Evolutionary conservation across 2,888 invertebrate genomes (phyloP), one percentile per base, ranked within the genome.

Genomic region (Limnephilus lunatus): DNA sequence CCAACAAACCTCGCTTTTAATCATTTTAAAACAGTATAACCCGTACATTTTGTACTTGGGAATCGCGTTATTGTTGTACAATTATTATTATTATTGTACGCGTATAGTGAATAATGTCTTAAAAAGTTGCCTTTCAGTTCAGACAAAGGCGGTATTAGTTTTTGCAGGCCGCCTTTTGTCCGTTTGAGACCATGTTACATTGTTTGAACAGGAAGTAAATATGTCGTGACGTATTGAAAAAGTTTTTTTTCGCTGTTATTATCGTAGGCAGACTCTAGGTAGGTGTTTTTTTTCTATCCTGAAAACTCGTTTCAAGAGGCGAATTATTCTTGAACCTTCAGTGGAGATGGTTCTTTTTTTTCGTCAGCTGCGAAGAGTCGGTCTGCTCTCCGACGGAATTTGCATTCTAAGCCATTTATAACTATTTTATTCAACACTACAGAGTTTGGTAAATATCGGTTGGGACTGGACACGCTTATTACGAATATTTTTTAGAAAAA

Each of bases 131-230:
- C 82, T 82, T 82, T 82, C 82, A 32, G 14, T 82, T 82, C 15
- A 82, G 82, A 82, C 82, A 82, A 82, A 82, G 82, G 82, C 82
- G 68, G 25, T 68, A 68, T 68, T 68, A 68, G 68, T 68, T 68
- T 68, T 68, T 68, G 68, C 68, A 9, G 68, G 68, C 68, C 7
- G 68, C 68, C 68, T 68, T 68, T 68, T 68, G 68, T 68, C n/a
- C 68, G 68, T 68, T 68, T 68, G 68, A 15, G 31, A 31, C 32
- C 32, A 32, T 82, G 30, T 82, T 32, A 32, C 82, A 32, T 82
- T 82, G 82, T 82, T 82, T 82, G 82, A 82, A 82, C 32, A 82
- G 82, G 82, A 82, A 82, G 82, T 82, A 82, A 82, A 82, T 82
- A 82, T 82, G 82, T 32, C 31, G 31, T 82, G 82, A 82, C 82